Conservation (phyloP, 2,113 vertebrate species). For the Acanthisitta chloris region DNA sequence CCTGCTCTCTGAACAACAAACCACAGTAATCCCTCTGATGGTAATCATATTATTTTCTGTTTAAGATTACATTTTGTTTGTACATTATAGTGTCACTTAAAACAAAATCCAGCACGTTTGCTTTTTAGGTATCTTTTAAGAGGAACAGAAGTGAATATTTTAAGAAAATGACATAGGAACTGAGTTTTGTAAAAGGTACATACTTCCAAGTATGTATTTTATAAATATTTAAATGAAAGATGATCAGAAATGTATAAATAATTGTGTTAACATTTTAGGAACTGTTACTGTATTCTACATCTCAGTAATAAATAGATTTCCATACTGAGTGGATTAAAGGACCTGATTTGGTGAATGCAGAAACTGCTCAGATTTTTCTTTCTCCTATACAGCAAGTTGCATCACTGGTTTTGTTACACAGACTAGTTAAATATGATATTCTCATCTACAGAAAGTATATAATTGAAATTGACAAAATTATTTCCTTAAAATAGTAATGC, state of each 20-base stretch:
- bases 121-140: slow-evolving; percentile 51
- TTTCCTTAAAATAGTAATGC: slow-evolving; percentile 30
- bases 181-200: slow-evolving; percentile 48
- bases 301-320: slow-evolving; percentile 31
- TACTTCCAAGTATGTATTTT: slow-evolving; percentile 48
- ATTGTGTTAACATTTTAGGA: slow-evolving; percentile 43
- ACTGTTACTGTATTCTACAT: not conserved
- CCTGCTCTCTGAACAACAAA: slow-evolving; percentile 67
- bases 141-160: slow-evolving; percentile 49
- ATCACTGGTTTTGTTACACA: not conserved
- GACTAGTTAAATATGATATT: not conserved
- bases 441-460: not conserved
- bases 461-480: not conserved
- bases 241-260: slow-evolving; percentile 58
- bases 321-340: slow-evolving; percentile 30
- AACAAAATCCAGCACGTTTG: slow-evolving; percentile 61
- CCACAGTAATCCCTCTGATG: slow-evolving; percentile 61
- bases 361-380: not conserved
- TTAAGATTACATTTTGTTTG: slow-evolving; percentile 70
- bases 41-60: slow-evolving; percentile 64
- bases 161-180: slow-evolving; percentile 50
- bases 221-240: slow-evolving; percentile 65
- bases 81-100: slow-evolving; percentile 64
- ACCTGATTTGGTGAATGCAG: slow-evolving; percentile 27
- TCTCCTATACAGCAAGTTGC: not conserved